Evolutionary conservation across 2,888 invertebrate genomes (phyloP).

Genomic region (Cerastis rubricosa): DNA sequence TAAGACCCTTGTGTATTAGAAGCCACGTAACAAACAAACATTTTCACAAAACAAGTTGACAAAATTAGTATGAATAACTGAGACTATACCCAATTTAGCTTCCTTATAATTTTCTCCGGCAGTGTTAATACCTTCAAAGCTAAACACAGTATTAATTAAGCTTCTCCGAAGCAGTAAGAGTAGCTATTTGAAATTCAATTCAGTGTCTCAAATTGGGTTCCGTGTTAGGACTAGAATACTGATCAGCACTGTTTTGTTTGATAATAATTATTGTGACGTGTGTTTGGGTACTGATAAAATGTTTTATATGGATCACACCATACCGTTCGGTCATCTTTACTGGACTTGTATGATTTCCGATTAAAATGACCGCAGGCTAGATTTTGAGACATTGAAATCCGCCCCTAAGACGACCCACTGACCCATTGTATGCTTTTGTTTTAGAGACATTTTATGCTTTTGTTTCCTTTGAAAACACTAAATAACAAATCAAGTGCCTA

Average conservation of each 20-base stretch:
- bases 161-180: constrained; percentile 60
- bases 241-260: constrained; percentile 63
- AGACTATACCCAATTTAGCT: constrained; percentile 48
- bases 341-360: too few relatives aligned
- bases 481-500: too few relatives aligned
- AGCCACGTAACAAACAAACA: background rate
- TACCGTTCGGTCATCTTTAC: background rate
- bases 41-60: background rate
- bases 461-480: too few relatives aligned
- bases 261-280: constrained; percentile 56
- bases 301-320: background rate
- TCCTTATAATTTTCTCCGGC: constrained; percentile 59
- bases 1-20: too few relatives aligned
- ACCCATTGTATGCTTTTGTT: too few relatives aligned
- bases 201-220: constrained; percentile 67
- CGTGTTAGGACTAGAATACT: constrained; percentile 71
- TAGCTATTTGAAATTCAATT: constrained; percentile 77
- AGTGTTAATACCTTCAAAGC: constrained; percentile 49
- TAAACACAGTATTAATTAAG: constrained; percentile 72
- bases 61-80: constrained; percentile 44
- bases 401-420: too few relatives aligned
- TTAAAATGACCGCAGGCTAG: too few relatives aligned
- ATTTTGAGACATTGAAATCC: too few relatives aligned
- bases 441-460: too few relatives aligned
- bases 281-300: constrained; percentile 29